Evolutionary conservation across 2,113 vertebrate genomes (phyloP), one percentile per base, ranked within the genome.

Genomic region (Nymphicus hollandicus): DNA sequence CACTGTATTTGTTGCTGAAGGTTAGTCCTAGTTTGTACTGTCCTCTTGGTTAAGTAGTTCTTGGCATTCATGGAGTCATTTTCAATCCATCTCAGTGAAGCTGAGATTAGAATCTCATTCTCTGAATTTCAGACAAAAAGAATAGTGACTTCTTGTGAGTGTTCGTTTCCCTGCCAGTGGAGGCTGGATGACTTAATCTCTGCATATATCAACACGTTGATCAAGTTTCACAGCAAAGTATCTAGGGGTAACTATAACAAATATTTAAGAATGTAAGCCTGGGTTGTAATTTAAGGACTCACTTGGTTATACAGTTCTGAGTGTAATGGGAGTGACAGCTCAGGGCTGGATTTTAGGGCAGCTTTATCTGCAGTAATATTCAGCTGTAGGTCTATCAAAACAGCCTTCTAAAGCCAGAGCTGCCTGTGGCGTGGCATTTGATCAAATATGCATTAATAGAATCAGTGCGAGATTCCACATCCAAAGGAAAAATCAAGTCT

Each of bases 221-320:
- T 97, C 70, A 33, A 58, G 66, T 96, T 96, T 93, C 96, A 87
- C 56, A 93, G 80, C 73, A 47, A 94, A 95, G 60, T 96, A 85
- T 96, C 73, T 66, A 87, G 61, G 50, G 81, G 72, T 93, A 95
- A 80, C 86, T 94, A 65, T 92, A 92, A 88, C 56, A 94, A 96
- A 94, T 87, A 94, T 76, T 93, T 91, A 5, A 93, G 95, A 87
- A 85, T 65, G 24, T 76, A 69, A 73, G 28, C 23, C 81, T 2
- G 11, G n/a, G 10, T 35, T 91, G 81, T 85, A 94, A 89, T 72
- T 87, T 89, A 96, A 88, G 86, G 65, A 61, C 28, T 87, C 1
- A 6, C 37, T 89, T 91, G 73, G 56, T 92, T 89, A 69, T 79
- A 65, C 17, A 28, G 28, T 81, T 93, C 61, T 80, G 58, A 81